phyloP scores from a whole-genome alignment of 2,113 vertebrate genomes.

The Alligator mississippiensis region DNA sequence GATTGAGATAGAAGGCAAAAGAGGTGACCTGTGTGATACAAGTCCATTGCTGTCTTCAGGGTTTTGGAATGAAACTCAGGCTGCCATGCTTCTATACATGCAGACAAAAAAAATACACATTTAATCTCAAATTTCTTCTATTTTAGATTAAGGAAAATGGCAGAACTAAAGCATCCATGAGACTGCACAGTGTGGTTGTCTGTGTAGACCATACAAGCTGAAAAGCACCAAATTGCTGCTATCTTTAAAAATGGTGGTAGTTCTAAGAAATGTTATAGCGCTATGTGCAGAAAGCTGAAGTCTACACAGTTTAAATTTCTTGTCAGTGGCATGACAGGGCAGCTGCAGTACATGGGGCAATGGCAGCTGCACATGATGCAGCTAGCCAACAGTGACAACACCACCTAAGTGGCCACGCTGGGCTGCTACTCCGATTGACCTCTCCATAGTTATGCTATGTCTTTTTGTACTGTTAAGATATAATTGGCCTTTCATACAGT shows the following conservation, averaged over 20 bases:
- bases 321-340: neutral
- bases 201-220: neutral
- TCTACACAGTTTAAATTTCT: neutral
- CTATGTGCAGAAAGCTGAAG: neutral
- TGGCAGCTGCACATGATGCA: too few relatives aligned
- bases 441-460: too few relatives aligned
- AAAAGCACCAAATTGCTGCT: neutral
- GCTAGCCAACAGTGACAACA: too few relatives aligned
- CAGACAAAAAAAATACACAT: neutral
- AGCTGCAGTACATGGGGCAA: too few relatives aligned
- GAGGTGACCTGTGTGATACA: too few relatives aligned
- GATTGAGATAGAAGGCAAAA: too few relatives aligned
- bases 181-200: neutral
- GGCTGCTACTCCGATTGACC: too few relatives aligned
- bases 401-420: too few relatives aligned
- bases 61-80: neutral
- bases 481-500: slow-evolving; percentile 3
- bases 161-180: neutral
- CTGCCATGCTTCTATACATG: neutral
- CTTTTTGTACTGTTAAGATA: neutral
- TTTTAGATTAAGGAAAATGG: neutral
- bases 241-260: neutral
- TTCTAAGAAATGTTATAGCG: neutral
- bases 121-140: neutral
- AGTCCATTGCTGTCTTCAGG: neutral